Evolutionary conservation across 2,888 invertebrate genomes (phyloP).

Genomic region (Steinernema hermaphroditum): DNA sequence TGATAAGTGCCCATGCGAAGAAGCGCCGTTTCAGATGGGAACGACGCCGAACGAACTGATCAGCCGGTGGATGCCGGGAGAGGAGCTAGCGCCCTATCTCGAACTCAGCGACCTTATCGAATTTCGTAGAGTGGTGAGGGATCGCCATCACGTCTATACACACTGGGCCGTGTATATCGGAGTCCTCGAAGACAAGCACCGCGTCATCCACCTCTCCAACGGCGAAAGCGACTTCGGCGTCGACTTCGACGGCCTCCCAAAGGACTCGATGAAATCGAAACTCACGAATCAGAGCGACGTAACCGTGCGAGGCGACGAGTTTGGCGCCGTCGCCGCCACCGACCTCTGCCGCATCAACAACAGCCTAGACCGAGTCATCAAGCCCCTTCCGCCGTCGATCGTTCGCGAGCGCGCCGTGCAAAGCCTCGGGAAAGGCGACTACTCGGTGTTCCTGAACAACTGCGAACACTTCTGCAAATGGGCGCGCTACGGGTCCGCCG

Average conservation of each 20-base stretch:
- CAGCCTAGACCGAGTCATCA: slow-evolving; percentile 43
- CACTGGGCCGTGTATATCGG: slow-evolving; percentile 62
- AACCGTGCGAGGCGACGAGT: slow-evolving; percentile 49
- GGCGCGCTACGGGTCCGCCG: slow-evolving; percentile 65
- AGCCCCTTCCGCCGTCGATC: slow-evolving; percentile 54
- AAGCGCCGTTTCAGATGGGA: neutral
- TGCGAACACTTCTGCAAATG: slow-evolving; percentile 68
- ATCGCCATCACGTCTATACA: slow-evolving; percentile 33
- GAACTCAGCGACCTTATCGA: slow-evolving; percentile 51
- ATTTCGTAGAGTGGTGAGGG: slow-evolving; percentile 41
- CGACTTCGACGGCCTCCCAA: neutral
- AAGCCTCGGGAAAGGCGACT: slow-evolving; percentile 64
- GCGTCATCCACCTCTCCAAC: slow-evolving; percentile 50
- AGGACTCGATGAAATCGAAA: slow-evolving; percentile 32
- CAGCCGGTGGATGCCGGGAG: slow-evolving; percentile 38
- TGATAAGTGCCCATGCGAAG: neutral
- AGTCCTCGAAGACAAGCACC: slow-evolving; percentile 39
- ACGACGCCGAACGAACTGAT: neutral
- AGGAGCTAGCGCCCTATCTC: slow-evolving; percentile 38
- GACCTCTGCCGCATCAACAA: slow-evolving; percentile 53
- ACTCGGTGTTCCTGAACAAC: slow-evolving; percentile 66
- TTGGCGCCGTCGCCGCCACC: slow-evolving; percentile 43
- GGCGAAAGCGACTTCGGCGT: slow-evolving; percentile 49
- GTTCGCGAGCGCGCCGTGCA: slow-evolving; percentile 63
- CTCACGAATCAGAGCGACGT: slow-evolving; percentile 30